Conservation (phyloP, 2,797 vertebrate genomes). For the Cyclura pinguis region DNA sequence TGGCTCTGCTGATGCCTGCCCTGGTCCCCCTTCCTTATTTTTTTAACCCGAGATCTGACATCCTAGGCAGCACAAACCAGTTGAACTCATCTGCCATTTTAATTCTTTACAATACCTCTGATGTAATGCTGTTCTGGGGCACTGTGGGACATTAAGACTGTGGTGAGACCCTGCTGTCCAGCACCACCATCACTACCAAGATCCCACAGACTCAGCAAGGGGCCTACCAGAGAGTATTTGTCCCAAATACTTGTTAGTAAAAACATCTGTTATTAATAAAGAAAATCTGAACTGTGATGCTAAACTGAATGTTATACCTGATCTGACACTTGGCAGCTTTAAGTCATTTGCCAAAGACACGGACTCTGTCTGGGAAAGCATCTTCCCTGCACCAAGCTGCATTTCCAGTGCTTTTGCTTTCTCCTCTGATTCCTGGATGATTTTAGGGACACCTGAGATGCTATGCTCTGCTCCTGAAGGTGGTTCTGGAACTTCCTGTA, state of each 20-base stretch:
- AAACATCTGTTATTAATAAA: not conserved
- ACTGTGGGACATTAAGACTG: not conserved
- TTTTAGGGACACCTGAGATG: constrained; percentile 36
- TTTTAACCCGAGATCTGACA: not conserved
- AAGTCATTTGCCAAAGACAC: constrained; percentile 67
- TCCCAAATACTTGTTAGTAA: not conserved
- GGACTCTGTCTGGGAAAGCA: constrained; percentile 37
- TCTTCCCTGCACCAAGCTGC: constrained; percentile 48
- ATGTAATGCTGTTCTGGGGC: not conserved
- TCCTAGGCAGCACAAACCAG: not conserved
- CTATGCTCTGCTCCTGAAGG: constrained; percentile 26
- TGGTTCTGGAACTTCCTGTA: constrained; percentile 56
- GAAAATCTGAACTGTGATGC: not conserved
- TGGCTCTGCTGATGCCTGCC: not conserved
- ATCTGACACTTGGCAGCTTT: constrained; percentile 45
- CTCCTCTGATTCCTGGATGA: constrained; percentile 38
- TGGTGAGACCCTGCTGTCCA: not conserved
- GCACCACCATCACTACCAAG: not conserved
- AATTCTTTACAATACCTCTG: not conserved
- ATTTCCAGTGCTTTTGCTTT: constrained; percentile 46
- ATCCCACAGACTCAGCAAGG: not conserved
- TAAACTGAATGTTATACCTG: constrained; percentile 57
- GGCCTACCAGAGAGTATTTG: not conserved
- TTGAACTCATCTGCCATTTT: not conserved
- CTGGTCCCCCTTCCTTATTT: not conserved